Base-by-base conservation (phyloP, 2,888 invertebrate species). In the Andrena minutula region DNA sequence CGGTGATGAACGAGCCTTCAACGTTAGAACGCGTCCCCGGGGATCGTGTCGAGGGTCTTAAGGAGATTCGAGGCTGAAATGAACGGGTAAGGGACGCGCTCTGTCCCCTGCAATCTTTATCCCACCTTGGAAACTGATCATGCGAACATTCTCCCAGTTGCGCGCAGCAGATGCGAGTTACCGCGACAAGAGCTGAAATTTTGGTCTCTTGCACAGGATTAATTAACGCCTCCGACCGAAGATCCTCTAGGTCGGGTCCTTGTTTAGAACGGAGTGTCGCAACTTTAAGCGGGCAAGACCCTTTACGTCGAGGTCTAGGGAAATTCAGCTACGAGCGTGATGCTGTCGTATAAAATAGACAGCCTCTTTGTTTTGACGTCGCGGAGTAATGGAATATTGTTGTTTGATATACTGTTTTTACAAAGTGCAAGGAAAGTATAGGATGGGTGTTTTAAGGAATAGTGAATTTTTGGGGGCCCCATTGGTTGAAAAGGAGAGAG, bases 81-180 rank as follows among this genome's bases (percentile, higher is more conserved):
- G 49, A 53, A 32, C 49, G 8, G 26, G 28, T n/a, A 5, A 23
- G 41, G 8, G 49, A 23, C n/a, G 56, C 35, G n/a, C 47, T 10
- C 47, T 28, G 58, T 49, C 49, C n/a, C 12, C 23, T 30, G 30
- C 30, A 23, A 41, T 72, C 63, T 26, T 72, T 63, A 51, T 35
- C 72, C 28, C 23, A 47, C 41, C 41, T 16, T 20, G 35, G 30
- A 20, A 71, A 51, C 47, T 71, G 41, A 41, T 71, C 71, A 20
- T 49, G 71, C 8, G 10, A 30, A 30, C 7, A 28, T 5, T 30
- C 20, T 66, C 30, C 49, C 51, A 12, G 41, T 12, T 28, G 30
- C 30, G 28, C 12, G n/a, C 5, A 6, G n/a, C 49, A 26, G 16
- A 7, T 16, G 20, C 7, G 30, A 66, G 20, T 30, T 30, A 30